Conservation (phyloP, 92 coral and sea anemone genomes). For the Paragorgia papillata region DNA sequence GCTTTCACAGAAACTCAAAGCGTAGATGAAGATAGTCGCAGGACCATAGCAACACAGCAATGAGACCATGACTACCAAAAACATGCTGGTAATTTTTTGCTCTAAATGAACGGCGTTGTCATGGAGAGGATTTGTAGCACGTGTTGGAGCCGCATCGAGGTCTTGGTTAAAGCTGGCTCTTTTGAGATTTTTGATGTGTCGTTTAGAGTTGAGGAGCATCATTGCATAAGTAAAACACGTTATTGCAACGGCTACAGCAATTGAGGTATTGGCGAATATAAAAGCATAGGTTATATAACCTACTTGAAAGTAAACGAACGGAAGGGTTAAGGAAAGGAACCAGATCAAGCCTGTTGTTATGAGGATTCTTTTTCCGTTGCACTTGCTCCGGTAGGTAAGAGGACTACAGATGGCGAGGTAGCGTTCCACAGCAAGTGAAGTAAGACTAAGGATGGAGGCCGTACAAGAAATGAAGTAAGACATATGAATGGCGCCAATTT, state of each 20-base stretch:
- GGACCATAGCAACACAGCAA: constrained; percentile 41
- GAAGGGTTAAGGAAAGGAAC: constrained; percentile 73
- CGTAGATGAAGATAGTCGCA: constrained; percentile 25
- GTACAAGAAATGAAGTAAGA: constrained; percentile 51
- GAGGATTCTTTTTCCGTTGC: constrained; percentile 45
- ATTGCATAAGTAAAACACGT: constrained; percentile 74
- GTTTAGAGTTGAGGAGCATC: constrained; percentile 64
- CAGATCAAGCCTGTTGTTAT: constrained; percentile 55
- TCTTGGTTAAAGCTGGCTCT: neutral
- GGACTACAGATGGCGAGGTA: constrained; percentile 48
- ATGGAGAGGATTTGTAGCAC: constrained; percentile 7
- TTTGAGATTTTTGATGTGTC: neutral
- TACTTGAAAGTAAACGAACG: constrained; percentile 78
- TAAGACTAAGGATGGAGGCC: constrained; percentile 48
- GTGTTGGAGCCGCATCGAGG: constrained; percentile 9
- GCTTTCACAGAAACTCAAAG: constrained; percentile 28
- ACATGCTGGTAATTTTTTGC: constrained; percentile 29
- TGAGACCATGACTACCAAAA: constrained; percentile 17
- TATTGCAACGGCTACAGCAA: constrained; percentile 72
- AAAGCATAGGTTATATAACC: constrained; percentile 84
- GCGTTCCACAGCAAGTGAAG: constrained; percentile 51
- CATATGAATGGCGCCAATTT: constrained; percentile 32
- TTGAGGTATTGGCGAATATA: constrained; percentile 87
- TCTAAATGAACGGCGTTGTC: constrained; percentile 22
- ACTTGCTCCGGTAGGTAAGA: constrained; percentile 37